These are phyloP conservation scores for Salmo trutta DNA, from an alignment of 2,797 vertebrate species.

Conservation along the genomic window DNA sequence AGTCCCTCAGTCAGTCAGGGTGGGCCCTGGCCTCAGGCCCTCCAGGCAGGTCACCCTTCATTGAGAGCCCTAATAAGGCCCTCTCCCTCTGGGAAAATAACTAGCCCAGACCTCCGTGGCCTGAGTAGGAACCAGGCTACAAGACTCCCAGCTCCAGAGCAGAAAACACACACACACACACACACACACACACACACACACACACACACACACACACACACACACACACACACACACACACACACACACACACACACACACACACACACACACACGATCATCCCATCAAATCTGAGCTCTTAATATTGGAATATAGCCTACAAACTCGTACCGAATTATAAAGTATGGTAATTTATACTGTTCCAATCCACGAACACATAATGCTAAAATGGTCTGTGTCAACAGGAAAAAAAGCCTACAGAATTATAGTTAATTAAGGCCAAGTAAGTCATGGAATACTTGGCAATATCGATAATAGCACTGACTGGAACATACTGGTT, in stretches of 20 bases:
- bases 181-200: slow-evolving; percentile 7
- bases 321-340: slow-evolving; percentile 29
- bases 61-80: slow-evolving; percentile 45
- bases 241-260: slow-evolving; percentile 7
- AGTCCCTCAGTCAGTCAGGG: background rate
- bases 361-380: slow-evolving; percentile 16
- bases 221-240: slow-evolving; percentile 2
- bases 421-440: slow-evolving; percentile 30
- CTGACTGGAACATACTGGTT: slow-evolving; percentile 13
- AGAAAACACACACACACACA: background rate
- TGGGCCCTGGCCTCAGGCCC: slow-evolving; percentile 16
- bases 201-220: slow-evolving; percentile 12
- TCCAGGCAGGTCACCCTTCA: slow-evolving; percentile 51
- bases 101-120: slow-evolving; percentile 30
- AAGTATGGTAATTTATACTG: slow-evolving; percentile 15
- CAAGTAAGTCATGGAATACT: slow-evolving; percentile 27
- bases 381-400: slow-evolving; percentile 29
- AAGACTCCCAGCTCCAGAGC: slow-evolving; percentile 19
- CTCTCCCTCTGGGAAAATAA: slow-evolving; percentile 50
- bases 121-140: slow-evolving; percentile 11
- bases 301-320: slow-evolving; percentile 14
- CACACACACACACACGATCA: background rate
- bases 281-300: slow-evolving; percentile 10
- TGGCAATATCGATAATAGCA: slow-evolving; percentile 17
- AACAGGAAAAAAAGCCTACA: slow-evolving; percentile 20